A percentile compares a stretch with the other conserved stretches of the same genome.
These are phyloP conservation scores for Hyposoter dolosus DNA, from an alignment of 2,888 invertebrate species.

Conservation along the genomic window DNA sequence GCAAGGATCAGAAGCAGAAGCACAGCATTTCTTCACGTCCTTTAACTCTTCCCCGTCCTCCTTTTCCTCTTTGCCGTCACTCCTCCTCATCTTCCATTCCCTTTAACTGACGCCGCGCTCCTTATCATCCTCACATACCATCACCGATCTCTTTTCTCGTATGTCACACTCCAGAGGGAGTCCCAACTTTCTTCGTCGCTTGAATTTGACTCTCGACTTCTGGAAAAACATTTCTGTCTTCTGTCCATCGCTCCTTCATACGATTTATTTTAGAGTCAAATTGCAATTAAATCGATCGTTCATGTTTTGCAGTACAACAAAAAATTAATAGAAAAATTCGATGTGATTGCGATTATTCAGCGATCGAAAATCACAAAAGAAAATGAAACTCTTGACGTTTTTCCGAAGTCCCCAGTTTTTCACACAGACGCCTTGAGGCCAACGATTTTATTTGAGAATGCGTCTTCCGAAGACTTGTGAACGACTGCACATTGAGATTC, in stretches of 20 bases:
- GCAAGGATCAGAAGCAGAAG: slow-evolving; percentile 62
- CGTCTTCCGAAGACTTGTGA: neutral
- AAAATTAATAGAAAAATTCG: neutral
- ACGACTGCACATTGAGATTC: neutral
- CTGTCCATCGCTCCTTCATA: slow-evolving; percentile 38
- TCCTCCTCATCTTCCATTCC: slow-evolving; percentile 1
- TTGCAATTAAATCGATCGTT: neutral
- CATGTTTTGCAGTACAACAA: neutral
- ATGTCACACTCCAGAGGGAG: slow-evolving; percentile 39
- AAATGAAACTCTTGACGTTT: too few species aligned
- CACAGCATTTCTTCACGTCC: slow-evolving; percentile 71
- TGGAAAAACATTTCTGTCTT: slow-evolving; percentile 56
- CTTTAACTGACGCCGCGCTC: slow-evolving; percentile 37
- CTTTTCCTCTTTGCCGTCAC: neutral
- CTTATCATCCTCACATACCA: slow-evolving; percentile 71
- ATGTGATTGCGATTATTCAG: neutral
- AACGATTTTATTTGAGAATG: neutral
- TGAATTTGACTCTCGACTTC: slow-evolving; percentile 33
- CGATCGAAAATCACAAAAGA: neutral
- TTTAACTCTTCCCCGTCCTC: slow-evolving; percentile 16
- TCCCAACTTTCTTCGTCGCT: slow-evolving; percentile 33
- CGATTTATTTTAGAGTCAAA: neutral
- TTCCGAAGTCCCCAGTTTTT: neutral
- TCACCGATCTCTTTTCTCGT: slow-evolving; percentile 65
- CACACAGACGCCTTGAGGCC: neutral